Conservation (phyloP, 2,113 vertebrate species). For the Narcine bancroftii region DNA sequence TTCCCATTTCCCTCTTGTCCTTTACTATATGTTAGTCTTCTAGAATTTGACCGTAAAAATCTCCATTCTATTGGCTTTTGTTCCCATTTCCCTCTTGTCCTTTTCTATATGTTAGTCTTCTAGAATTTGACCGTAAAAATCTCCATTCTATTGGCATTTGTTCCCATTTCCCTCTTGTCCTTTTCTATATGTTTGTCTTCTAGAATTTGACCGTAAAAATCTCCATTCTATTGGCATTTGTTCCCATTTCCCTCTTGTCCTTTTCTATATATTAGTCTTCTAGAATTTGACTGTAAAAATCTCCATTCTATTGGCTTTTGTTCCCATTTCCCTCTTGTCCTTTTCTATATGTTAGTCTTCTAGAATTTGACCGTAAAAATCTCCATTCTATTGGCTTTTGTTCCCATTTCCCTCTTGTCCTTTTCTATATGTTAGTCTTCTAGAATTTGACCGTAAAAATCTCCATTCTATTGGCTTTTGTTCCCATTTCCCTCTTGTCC, state of each 20-base stretch:
- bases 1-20: background rate
- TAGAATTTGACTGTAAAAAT: background rate
- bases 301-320: too few relatives aligned
- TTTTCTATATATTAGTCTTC: background rate
- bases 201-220: background rate
- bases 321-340: background rate
- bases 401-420: background rate
- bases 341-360: background rate
- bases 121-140: background rate
- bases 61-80: too few relatives aligned
- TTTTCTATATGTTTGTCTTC: background rate
- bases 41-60: background rate
- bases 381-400: too few relatives aligned
- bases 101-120: background rate
- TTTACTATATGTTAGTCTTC: background rate
- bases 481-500: background rate
- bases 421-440: background rate
- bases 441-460: background rate
- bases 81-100: background rate
- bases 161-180: background rate
- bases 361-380: background rate
- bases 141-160: too few relatives aligned
- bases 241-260: background rate
- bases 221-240: too few relatives aligned
- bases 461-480: too few relatives aligned